Percentiles rank a stretch among this genome's conserved stretches.
Conservation (phyloP, 2,888 invertebrate species). For the Aethes cnicana region DNA sequence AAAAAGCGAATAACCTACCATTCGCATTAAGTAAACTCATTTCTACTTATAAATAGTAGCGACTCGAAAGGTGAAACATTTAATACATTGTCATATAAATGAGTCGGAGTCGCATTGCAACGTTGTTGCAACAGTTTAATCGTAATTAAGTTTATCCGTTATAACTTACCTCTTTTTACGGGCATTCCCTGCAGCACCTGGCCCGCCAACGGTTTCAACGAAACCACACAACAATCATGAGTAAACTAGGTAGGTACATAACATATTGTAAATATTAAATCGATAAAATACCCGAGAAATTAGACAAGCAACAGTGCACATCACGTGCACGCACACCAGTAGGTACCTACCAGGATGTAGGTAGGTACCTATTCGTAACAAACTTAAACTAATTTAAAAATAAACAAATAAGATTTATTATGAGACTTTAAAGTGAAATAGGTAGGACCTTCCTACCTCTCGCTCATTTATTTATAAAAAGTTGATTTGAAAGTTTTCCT, state of each 20-base stretch:
- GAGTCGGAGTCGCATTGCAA: slow-evolving; percentile 21
- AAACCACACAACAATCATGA: too few relatives aligned
- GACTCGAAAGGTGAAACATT: slow-evolving; percentile 23
- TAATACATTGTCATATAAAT: slow-evolving; percentile 23
- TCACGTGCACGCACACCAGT: background rate
- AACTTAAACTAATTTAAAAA: too few relatives aligned
- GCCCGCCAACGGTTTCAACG: slow-evolving; percentile 4
- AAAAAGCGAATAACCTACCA: too few relatives aligned
- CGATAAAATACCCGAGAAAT: too few relatives aligned
- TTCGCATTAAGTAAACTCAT: slow-evolving; percentile 1
- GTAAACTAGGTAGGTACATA: background rate
- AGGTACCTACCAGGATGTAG: background rate
- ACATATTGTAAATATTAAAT: too few relatives aligned
- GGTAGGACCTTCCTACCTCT: too few relatives aligned
- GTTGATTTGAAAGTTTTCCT: too few relatives aligned
- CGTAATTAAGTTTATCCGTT: slow-evolving; percentile 31
- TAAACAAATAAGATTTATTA: too few relatives aligned
- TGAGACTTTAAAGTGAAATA: too few relatives aligned
- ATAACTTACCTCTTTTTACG: slow-evolving; percentile 30
- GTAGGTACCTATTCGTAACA: background rate
- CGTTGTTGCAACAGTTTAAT: slow-evolving; percentile 26
- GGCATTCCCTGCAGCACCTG: slow-evolving; percentile 22
- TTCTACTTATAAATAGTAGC: background rate
- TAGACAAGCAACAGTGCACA: background rate
- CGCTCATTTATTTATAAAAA: too few relatives aligned